These are phyloP conservation scores for Oriolus oriolus DNA, from an alignment of 2,113 vertebrate species.

Conservation along the genomic window DNA sequence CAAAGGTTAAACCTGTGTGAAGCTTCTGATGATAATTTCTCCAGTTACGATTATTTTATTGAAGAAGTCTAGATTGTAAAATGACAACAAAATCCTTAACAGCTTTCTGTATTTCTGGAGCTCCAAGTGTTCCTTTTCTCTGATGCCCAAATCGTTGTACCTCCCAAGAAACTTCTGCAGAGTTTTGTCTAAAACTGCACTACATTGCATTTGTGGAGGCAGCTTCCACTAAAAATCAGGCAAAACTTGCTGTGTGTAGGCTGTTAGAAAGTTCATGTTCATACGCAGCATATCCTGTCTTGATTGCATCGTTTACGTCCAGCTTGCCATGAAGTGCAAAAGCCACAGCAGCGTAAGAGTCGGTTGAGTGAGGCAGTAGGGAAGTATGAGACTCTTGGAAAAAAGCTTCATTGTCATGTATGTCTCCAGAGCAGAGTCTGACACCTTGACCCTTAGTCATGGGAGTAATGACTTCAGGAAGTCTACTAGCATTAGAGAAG, in stretches of 20 bases:
- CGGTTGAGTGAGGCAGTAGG: not conserved
- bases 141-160: not conserved
- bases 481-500: not conserved
- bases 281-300: accelerated
- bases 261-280: not conserved
- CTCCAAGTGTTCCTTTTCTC: not conserved
- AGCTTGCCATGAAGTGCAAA: not conserved
- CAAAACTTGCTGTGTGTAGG: not conserved
- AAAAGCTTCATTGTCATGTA: not conserved
- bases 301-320: not conserved
- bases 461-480: not conserved
- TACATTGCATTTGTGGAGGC: not conserved
- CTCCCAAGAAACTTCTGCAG: not conserved
- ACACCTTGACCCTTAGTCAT: not conserved
- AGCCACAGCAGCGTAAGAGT: not conserved
- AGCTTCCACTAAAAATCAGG: not conserved
- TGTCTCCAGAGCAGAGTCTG: not conserved
- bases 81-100: not conserved
- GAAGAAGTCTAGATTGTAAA: not conserved
- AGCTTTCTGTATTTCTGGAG: not conserved
- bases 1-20: not conserved
- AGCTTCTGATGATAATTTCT: not conserved
- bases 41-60: not conserved
- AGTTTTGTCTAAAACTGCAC: not conserved
- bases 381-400: not conserved